Evolutionary conservation across 2,888 invertebrate genomes (phyloP).

Genomic region (Macaria liturata): DNA sequence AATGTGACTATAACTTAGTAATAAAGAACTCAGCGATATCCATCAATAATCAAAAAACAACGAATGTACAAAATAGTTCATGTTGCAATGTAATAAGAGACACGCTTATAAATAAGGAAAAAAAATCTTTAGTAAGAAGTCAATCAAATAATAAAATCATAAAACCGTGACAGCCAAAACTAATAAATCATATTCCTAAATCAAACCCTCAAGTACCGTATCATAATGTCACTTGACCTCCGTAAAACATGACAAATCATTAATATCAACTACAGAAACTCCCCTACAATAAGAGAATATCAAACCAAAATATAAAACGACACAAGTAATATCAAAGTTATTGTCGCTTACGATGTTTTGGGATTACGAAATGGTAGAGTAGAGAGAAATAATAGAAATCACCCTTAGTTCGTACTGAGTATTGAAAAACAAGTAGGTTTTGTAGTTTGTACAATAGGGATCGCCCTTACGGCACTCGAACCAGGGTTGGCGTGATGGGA

Average conservation of each 20-base stretch:
- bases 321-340: slow-evolving; percentile 3
- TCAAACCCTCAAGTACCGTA: slow-evolving; percentile 39
- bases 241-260: slow-evolving; percentile 58
- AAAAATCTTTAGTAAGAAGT: too few relatives aligned
- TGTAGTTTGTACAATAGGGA: slow-evolving; percentile 63
- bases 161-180: neutral
- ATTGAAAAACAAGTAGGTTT: slow-evolving; percentile 78
- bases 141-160: too few relatives aligned
- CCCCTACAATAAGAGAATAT: slow-evolving; percentile 62
- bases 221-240: slow-evolving; percentile 60
- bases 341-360: slow-evolving; percentile 11
- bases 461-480: slow-evolving; percentile 63
- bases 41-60: too few relatives aligned
- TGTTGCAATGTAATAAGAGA: too few relatives aligned
- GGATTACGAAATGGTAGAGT: slow-evolving; percentile 53
- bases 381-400: slow-evolving; percentile 72
- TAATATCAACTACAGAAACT: slow-evolving; percentile 43
- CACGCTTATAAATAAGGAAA: too few relatives aligned
- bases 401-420: slow-evolving; percentile 54
- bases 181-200: slow-evolving; percentile 17
- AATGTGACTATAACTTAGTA: too few relatives aligned
- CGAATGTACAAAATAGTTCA: too few relatives aligned
- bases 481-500: slow-evolving; percentile 73
- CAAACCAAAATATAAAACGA: slow-evolving; percentile 52
- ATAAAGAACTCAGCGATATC: too few relatives aligned